A percentile compares a stretch with the other conserved stretches of the same genome.
Conservation (phyloP, 2,888 invertebrate genomes). For the Sycophila texana region DNA sequence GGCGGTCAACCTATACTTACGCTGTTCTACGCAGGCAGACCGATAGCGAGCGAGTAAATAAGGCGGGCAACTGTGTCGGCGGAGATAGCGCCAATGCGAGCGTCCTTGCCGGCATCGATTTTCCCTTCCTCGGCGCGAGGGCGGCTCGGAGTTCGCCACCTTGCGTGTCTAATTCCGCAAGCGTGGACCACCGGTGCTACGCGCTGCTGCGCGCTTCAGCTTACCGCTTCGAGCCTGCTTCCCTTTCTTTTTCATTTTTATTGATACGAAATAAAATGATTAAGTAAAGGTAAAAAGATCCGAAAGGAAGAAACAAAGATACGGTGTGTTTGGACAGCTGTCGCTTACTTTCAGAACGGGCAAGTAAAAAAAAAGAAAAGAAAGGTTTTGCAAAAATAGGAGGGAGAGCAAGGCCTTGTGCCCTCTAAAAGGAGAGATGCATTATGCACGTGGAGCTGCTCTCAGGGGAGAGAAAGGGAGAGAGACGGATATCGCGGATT, state of each 20-base stretch:
- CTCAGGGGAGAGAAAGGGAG: slow-evolving; percentile 25
- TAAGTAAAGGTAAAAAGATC: no score
- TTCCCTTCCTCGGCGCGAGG: slow-evolving; percentile 53
- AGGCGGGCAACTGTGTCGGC: slow-evolving; percentile 2
- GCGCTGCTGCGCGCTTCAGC: no score
- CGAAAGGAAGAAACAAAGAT: no score
- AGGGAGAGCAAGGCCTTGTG: slow-evolving; percentile 28
- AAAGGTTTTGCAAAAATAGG: slow-evolving; percentile 4
- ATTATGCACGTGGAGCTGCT: slow-evolving; percentile 40
- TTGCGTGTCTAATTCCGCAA: no score
- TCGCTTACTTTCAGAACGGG: not conserved
- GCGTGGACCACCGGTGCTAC: not conserved
- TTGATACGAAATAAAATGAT: no score
- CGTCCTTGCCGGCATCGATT: slow-evolving; percentile 61
- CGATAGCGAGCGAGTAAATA: slow-evolving; percentile 37
- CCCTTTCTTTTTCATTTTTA: no score
- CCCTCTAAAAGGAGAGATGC: slow-evolving; percentile 38
- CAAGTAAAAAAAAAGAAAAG: not conserved
- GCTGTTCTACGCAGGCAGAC: not conserved
- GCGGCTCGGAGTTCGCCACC: slow-evolving; percentile 5
- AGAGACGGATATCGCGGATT: slow-evolving; percentile 39
- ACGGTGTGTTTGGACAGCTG: no score
- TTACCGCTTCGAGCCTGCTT: no score
- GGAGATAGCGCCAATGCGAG: slow-evolving; percentile 44
- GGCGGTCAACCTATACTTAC: slow-evolving; percentile 23